Percentiles rank a stretch among this genome's conserved stretches.
Conservation (phyloP, 1,140 invertebrate species). For the Caenorhabditis briggsae region DNA sequence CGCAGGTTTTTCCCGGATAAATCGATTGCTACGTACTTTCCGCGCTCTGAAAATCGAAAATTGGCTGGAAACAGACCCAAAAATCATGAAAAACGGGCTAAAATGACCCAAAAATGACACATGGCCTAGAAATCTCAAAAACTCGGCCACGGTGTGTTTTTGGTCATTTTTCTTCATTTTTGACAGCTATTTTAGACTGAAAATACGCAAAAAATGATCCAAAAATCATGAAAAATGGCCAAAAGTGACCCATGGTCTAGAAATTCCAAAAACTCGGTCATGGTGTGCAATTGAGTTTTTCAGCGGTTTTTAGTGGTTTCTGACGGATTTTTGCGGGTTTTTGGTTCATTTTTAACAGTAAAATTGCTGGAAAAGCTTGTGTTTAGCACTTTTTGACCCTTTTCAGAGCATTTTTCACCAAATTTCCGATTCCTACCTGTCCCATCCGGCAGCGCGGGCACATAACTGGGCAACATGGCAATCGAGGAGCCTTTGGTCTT, state of each 20-base stretch:
- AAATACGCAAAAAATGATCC: too few species aligned
- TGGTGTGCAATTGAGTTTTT: too few species aligned
- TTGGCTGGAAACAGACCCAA: background rate
- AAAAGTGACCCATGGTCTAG: too few species aligned
- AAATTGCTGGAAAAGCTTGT: background rate
- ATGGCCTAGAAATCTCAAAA: too few species aligned
- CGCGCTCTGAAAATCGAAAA: slow-evolving; percentile 69
- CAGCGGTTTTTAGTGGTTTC: background rate
- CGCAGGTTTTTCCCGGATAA: slow-evolving; percentile 76
- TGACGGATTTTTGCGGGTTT: background rate
- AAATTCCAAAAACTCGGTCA: too few species aligned
- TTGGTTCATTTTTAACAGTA: background rate
- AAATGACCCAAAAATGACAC: too few species aligned
- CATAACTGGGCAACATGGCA: slow-evolving; percentile 76
- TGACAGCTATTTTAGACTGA: too few species aligned
- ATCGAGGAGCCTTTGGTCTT: slow-evolving; percentile 70
- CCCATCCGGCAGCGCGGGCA: slow-evolving; percentile 74
- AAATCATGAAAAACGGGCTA: too few species aligned
- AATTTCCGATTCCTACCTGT: slow-evolving; percentile 68
- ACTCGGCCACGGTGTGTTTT: too few species aligned
- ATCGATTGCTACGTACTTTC: slow-evolving; percentile 78
- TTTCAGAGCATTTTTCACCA: background rate
- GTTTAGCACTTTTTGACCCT: background rate
- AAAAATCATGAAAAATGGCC: too few species aligned
- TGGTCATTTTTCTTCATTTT: too few species aligned